Conservation (phyloP, 2,888 invertebrate genomes). For the Philonicus albiceps region DNA sequence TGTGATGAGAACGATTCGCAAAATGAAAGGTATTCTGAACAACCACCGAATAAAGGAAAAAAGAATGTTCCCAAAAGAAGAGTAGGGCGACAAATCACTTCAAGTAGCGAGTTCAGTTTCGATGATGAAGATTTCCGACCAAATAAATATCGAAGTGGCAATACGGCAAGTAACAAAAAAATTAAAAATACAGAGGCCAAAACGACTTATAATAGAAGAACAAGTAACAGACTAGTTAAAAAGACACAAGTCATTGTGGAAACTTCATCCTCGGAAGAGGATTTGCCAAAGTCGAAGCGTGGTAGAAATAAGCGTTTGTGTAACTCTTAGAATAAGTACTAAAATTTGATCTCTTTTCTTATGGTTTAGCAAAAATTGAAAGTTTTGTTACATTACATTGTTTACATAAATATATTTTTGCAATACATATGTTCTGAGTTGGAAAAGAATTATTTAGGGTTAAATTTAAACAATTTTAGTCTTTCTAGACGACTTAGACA, state of each 20-base stretch:
- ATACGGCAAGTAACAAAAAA: neutral
- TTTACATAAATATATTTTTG: neutral
- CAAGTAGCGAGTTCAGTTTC: neutral
- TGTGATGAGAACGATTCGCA: conserved; percentile 56
- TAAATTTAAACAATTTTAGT: no score
- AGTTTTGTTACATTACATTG: neutral
- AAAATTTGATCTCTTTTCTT: neutral
- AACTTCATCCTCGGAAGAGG: neutral
- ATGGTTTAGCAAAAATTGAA: neutral
- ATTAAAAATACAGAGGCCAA: neutral
- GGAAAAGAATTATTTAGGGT: no score
- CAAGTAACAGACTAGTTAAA: neutral
- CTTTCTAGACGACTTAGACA: no score
- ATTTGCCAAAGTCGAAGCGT: neutral
- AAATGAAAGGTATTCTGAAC: neutral
- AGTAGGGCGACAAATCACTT: neutral
- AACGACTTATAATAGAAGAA: neutral
- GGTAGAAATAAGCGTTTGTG: neutral
- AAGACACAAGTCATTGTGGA: neutral
- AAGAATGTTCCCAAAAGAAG: neutral
- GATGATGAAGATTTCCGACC: neutral
- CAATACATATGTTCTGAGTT: no score
- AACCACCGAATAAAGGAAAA: neutral
- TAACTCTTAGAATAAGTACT: neutral
- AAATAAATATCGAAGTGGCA: neutral